Conservation (phyloP, 2,113 vertebrate species). For the Grus americana region DNA sequence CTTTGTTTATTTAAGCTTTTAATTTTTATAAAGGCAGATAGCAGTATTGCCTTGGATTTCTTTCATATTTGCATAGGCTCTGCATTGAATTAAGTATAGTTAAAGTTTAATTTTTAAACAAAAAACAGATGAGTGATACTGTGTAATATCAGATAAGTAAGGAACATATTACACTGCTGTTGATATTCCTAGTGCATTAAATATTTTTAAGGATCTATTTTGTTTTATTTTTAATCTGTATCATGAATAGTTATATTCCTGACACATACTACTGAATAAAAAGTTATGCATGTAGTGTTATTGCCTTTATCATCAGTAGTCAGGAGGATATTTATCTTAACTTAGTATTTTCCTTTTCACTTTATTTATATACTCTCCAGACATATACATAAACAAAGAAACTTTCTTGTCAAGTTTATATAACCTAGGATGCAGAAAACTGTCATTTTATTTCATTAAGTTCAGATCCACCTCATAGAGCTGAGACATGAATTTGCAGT, state of each 20-base stretch:
- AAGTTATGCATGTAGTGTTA: background rate
- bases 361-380: background rate
- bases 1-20: background rate
- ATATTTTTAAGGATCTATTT: background rate
- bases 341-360: background rate
- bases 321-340: background rate
- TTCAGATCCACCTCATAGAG: conserved; percentile 52
- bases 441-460: conserved; percentile 46
- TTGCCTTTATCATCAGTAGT: background rate
- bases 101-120: background rate
- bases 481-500: conserved; percentile 55
- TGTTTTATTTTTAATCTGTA: background rate
- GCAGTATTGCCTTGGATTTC: background rate
- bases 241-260: background rate
- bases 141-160: background rate
- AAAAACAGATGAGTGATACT: background rate
- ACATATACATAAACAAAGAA: background rate
- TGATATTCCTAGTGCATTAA: background rate
- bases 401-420: background rate
- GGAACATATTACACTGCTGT: background rate
- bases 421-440: conserved; percentile 29
- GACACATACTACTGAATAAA: background rate
- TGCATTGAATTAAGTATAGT: background rate
- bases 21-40: background rate
- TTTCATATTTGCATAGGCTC: background rate